Evolutionary conservation across 2,113 vertebrate genomes (phyloP).

Genomic region (Stercorarius parasiticus): DNA sequence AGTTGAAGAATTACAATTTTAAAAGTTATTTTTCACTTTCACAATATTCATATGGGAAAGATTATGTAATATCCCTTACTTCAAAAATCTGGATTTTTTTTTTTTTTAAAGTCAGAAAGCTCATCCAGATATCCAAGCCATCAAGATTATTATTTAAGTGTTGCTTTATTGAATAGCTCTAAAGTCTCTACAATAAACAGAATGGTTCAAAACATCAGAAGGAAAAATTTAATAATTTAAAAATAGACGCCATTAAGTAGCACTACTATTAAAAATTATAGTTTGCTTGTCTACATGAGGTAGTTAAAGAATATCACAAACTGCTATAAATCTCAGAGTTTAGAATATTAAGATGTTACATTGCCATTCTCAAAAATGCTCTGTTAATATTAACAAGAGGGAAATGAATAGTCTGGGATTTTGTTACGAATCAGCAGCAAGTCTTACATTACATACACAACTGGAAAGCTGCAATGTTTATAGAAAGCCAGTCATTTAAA

Average conservation of each 20-base stretch:
- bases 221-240: background rate
- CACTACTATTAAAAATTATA: background rate
- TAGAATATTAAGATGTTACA: background rate
- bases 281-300: background rate
- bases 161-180: background rate
- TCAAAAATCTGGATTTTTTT: background rate
- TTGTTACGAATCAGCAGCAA: background rate
- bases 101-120: background rate
- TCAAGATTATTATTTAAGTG: background rate
- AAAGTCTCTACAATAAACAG: background rate
- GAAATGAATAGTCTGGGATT: background rate
- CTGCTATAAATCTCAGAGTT: background rate
- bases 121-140: background rate
- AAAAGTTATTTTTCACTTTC: background rate
- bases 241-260: background rate
- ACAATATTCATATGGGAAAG: background rate
- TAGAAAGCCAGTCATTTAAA: slow-evolving; percentile 19
- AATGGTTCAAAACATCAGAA: background rate
- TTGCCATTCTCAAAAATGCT: background rate
- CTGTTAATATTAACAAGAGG: background rate
- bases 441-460: background rate
- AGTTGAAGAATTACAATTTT: background rate
- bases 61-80: background rate
- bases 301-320: background rate
- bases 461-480: background rate